Evolutionary conservation across 2,888 invertebrate genomes (phyloP), one percentile per base, ranked within the genome.

Genomic region (Melipona beecheii): DNA sequence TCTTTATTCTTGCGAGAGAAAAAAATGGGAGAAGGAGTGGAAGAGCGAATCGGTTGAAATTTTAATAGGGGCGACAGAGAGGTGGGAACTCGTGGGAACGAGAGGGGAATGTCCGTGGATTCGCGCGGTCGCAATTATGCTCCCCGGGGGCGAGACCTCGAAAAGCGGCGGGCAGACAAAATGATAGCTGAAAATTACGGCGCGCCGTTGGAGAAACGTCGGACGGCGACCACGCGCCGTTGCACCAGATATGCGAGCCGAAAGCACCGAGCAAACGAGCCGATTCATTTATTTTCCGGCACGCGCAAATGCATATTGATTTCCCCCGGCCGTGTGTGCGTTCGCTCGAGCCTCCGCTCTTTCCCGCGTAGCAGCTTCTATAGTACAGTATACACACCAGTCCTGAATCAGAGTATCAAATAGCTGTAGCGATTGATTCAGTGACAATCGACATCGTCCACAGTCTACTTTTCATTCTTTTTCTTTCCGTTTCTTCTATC

Each of bases 291-390:
- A 79, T 83, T 80, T 75, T 58, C 70, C 60, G 54, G 75, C 70
- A 70, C 76, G 69, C 54, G 73, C 70, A 76, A 83, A 70, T 74
- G 72, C 76, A 76, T 80, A 84, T 85, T 76, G 84, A 83, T 85
- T 83, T 70, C 64, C 50, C 58, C 54, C 56, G 43, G n/a, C 69
- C 56, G 43, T 54, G 74, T 54, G 62, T 54, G 62, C 49, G 52
- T 36, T 24, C 54, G 19, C 81, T 17, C 43, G 52, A 70, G 54
- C 36, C 54, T 24, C 19, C n/a, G 80, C 69, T 70, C 58, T 49
- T 27, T 64, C 65, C 24, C 27, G 11, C 66, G 31, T 70, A 21
- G 4, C 21, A 64, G 19, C 13, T 64, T 31, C 64, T 27, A 64
- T 21, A n/a, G 64, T 58, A 58, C 56, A 43, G 43, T 43, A 43